Conservation (phyloP, 1,140 invertebrate genomes). For the Hetaerina americana region DNA sequence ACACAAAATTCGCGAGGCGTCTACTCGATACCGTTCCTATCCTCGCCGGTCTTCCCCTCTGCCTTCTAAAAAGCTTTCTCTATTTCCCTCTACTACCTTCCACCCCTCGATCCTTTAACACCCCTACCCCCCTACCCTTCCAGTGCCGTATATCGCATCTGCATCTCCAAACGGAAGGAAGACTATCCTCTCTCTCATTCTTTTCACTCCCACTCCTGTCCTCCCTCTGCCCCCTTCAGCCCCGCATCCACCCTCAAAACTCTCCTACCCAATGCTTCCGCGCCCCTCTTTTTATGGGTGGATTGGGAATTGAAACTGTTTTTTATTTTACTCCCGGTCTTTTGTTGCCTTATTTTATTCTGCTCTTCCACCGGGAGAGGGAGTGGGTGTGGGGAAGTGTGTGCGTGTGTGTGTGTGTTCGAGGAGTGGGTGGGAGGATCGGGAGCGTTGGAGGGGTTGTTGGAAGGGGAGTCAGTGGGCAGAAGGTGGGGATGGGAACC, state of each 20-base stretch:
- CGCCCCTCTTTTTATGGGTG: background rate
- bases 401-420: too few species aligned
- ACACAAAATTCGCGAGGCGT: too few species aligned
- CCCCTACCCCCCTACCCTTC: background rate
- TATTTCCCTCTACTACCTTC: background rate
- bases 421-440: too few species aligned
- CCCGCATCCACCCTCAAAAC: too few species aligned
- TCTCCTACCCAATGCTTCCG: background rate
- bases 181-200: too few species aligned
- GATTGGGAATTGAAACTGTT: background rate
- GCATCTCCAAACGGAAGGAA: background rate
- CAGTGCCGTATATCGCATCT: background rate
- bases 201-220: too few species aligned
- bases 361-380: background rate
- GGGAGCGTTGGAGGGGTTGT: too few species aligned
- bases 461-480: too few species aligned
- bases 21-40: background rate
- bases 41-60: background rate
- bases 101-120: background rate
- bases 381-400: too few species aligned
- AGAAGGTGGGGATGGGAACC: too few species aligned
- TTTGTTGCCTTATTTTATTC: background rate
- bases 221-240: too few species aligned
- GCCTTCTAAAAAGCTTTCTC: background rate
- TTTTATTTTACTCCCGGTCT: background rate